Base-by-base conservation (phyloP, 2,113 vertebrate species). In the Tautogolabrus adspersus region DNA sequence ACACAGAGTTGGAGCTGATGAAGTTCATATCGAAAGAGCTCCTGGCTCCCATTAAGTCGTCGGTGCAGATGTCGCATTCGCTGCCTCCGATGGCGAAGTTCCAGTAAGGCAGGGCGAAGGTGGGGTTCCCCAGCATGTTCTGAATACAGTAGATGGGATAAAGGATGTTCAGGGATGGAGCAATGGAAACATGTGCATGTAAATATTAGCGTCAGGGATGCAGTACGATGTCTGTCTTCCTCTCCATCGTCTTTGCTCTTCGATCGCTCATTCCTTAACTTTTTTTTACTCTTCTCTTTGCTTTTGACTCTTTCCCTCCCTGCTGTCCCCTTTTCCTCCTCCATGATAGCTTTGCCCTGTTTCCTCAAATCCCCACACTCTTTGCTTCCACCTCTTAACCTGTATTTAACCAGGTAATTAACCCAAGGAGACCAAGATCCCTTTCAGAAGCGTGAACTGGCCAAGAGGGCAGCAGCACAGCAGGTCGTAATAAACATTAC, bases 21-120 rank as follows among this genome's bases (percentile, higher is more conserved):
- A 95, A 93, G 65, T 91, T 94, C n/a, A 90, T 26, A 42, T 98
- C 95, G 51, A 97, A 96, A 87, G 90, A 95, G 93, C 96, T 98
- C 90, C 96, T 94, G 7, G 97, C 95, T 60, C 98, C 98, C 90
- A 99, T 92, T 76, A 99, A 84, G 70, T 99, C 96, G 70, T 99
- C 96, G 0, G 95, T 97, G 90, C 97, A 99, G 89, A 99, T 95
- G 77, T 99, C 96, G 47, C 97, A 99, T 0, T 93, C 87, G 1
- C 94, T 97, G 85, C 94, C 95, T n/a, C 97, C 97, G 9, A 95
- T 97, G 61, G 97, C 97, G 86, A 99, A 99, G 89, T 99, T 98
- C 97, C 97, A 98, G 88, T 97, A 99, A 3, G 97, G 97, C 23
- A 99, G 94, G 55, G 96, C 96, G 56, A 99, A 98, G 3, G 91